Evolutionary conservation across 2,888 invertebrate species (phyloP).

Genomic region (Caenorhabditis imperialis): DNA sequence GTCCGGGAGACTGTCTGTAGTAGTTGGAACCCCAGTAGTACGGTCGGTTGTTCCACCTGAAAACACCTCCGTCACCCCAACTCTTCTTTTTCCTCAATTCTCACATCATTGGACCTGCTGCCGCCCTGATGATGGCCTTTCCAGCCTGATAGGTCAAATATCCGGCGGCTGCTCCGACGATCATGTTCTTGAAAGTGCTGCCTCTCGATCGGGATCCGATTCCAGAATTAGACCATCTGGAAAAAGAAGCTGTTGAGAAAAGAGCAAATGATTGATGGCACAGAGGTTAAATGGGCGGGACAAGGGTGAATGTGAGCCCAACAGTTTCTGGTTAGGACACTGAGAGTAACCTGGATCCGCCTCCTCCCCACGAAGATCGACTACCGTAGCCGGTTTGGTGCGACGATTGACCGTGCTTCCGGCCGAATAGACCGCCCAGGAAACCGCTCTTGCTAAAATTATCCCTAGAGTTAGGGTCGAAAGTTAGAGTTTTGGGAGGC

Average conservation of each 20-base stretch:
- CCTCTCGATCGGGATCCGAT: slow-evolving; percentile 72
- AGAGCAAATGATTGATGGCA: not conserved
- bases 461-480: too few species aligned
- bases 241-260: slow-evolving; percentile 6
- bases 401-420: slow-evolving; percentile 37
- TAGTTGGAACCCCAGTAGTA: slow-evolving; percentile 76
- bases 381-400: slow-evolving; percentile 33
- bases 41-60: slow-evolving; percentile 73
- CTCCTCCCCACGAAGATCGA: slow-evolving; percentile 17
- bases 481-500: too few species aligned
- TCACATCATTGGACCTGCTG: slow-evolving; percentile 75
- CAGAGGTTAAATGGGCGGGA: not conserved
- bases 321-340: not conserved
- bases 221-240: slow-evolving; percentile 66
- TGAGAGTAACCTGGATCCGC: slow-evolving; percentile 33
- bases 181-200: slow-evolving; percentile 75
- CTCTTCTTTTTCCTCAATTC: slow-evolving; percentile 15
- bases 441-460: slow-evolving; percentile 47
- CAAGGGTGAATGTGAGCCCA: not conserved
- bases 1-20: slow-evolving; percentile 65
- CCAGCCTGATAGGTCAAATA: slow-evolving; percentile 77
- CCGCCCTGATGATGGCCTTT: slow-evolving; percentile 72
- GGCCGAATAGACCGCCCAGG: slow-evolving; percentile 50
- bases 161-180: slow-evolving; percentile 77
- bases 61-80: slow-evolving; percentile 15